A percentile compares a stretch with the other conserved stretches of the same genome.
Conservation (phyloP, 2,888 invertebrate species). For the Invenusta paracnida region DNA sequence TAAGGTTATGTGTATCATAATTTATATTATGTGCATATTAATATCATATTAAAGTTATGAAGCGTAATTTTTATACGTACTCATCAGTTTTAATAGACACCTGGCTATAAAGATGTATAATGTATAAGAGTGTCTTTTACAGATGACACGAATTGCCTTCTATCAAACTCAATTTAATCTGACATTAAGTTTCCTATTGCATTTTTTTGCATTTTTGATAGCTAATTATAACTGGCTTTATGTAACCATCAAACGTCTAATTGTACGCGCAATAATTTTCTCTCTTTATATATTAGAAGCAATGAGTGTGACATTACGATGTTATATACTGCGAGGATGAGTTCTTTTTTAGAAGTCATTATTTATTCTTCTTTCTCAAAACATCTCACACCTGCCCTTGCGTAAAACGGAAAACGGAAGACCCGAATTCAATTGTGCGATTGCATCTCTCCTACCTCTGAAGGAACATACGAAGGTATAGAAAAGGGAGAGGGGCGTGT, state of each 20-base stretch:
- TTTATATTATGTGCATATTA: too few species aligned
- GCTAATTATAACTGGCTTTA: constrained; percentile 7
- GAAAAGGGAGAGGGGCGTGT: not conserved
- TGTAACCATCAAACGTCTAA: not conserved
- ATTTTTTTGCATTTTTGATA: constrained; percentile 29
- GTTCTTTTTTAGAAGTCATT: not conserved
- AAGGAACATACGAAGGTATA: too few species aligned
- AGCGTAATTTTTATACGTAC: too few species aligned
- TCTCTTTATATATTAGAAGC: not conserved
- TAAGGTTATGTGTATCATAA: too few species aligned
- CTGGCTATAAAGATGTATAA: too few species aligned
- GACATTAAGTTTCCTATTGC: constrained; percentile 12
- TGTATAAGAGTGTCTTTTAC: too few species aligned
- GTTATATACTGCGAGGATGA: too few species aligned
- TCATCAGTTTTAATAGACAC: too few species aligned
- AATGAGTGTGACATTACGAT: too few species aligned
- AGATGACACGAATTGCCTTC: not conserved
- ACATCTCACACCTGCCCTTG: not conserved
- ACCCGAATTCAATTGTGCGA: not conserved
- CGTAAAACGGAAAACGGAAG: constrained; percentile 3
- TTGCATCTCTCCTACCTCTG: not conserved
- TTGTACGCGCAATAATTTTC: not conserved
- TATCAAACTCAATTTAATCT: not conserved
- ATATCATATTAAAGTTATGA: too few species aligned
- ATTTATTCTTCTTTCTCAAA: too few species aligned